Evolutionary conservation across 2,888 invertebrate species (phyloP), one percentile per base, ranked within the genome.

Genomic region (Spodoptera picta): DNA sequence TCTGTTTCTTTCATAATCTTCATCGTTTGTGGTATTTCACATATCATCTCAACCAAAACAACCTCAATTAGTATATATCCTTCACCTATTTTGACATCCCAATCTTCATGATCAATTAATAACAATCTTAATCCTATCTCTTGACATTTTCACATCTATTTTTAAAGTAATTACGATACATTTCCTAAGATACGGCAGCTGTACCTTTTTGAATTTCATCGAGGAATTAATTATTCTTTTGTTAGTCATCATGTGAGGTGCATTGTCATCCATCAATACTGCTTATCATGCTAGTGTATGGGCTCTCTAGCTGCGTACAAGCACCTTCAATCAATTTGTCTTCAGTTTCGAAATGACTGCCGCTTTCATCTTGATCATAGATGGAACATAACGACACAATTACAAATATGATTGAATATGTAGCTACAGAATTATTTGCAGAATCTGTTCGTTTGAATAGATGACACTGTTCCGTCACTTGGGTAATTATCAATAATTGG

Each of bases 151-250:
- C 68, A 60, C 66, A 67, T 69, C 60, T 73, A 80, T 80, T 84
- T 83, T 79, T 77, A 69, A 63, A 68, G 62, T 82, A 83, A 83
- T 84, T 85, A 83, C 83, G 80, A 84, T 87, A 86, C 81, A 79
- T 86, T 86, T 83, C 82, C 67, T 75, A 76, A 80, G 82, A 77
- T 75, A 76, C 79, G 80, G 78, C 83, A 81, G 80, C 82, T 80
- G 76, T 82, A 74, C 80, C 86, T 87, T 83, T 87, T 86, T 84
- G 84, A 86, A 88, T 91, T 88, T 90, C 89, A 87, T 90, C 90
- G 85, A 82, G 83, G 87, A 90, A 91, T 90, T 92, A 93, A 93
- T 93, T 93, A 90, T 90, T 90, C 91, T 87, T 90, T 92, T 92
- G 92, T 92, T 88, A 81, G 85, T 63, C 76, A 75, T 75, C 85